phyloP scores from a whole-genome alignment of 2,888 invertebrate genomes.

The Pardosa pseudoannulata region DNA sequence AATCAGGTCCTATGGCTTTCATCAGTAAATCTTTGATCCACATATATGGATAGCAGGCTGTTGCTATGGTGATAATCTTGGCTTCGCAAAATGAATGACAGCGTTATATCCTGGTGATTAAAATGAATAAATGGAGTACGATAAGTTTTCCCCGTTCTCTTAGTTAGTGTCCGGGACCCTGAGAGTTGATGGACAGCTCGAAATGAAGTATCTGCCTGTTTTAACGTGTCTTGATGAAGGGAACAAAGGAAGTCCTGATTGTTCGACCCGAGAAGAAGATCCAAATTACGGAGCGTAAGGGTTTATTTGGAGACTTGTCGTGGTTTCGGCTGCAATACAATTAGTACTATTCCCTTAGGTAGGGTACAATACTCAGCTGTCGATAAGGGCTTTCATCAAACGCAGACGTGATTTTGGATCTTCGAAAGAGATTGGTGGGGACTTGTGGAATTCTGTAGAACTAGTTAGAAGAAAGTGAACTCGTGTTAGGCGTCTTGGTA shows the following conservation, averaged over 20 bases:
- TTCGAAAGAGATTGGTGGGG: neutral
- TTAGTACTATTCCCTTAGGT: constrained; percentile 56
- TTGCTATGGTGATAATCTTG: constrained; percentile 71
- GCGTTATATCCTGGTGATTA: constrained; percentile 70
- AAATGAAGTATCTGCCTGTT: constrained; percentile 50
- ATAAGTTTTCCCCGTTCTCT: constrained; percentile 63
- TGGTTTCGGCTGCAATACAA: constrained; percentile 52
- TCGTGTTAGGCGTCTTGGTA: too few species aligned
- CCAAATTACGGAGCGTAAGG: constrained; percentile 52
- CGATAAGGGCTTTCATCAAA: constrained; percentile 21
- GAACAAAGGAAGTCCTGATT: constrained; percentile 65
- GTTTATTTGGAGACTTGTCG: constrained; percentile 56
- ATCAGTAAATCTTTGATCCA: constrained; percentile 72
- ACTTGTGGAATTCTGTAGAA: neutral
- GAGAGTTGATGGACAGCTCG: constrained; percentile 60
- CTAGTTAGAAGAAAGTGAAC: too few species aligned
- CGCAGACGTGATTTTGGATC: neutral
- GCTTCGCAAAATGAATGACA: constrained; percentile 67
- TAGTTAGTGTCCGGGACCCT: constrained; percentile 24
- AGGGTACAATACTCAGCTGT: constrained; percentile 10
- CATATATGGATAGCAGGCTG: constrained; percentile 43
- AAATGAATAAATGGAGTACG: constrained; percentile 71
- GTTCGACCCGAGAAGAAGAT: constrained; percentile 44
- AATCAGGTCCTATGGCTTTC: constrained; percentile 66
- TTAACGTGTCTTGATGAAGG: constrained; percentile 55